Evolutionary conservation across 2,113 vertebrate genomes (phyloP).

Genomic region (Cephalopterus ornatus): DNA sequence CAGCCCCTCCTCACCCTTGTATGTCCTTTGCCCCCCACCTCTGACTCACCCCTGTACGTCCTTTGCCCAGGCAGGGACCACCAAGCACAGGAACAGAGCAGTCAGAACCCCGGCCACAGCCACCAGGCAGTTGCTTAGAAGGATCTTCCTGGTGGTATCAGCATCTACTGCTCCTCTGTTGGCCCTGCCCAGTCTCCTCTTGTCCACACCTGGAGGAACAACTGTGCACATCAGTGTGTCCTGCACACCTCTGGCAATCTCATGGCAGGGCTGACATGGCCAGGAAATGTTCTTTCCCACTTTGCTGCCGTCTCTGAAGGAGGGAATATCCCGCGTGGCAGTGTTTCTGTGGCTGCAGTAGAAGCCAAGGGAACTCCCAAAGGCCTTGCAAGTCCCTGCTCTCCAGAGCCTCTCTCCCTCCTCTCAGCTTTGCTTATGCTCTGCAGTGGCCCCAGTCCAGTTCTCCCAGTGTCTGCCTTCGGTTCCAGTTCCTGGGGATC

Average conservation of each 20-base stretch:
- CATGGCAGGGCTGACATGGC: not conserved
- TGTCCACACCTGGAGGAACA: not conserved
- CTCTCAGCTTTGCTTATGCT: not conserved
- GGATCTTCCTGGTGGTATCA: rapidly evolving
- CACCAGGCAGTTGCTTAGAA: rapidly evolving
- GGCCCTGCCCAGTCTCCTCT: not conserved
- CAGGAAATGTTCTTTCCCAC: not conserved
- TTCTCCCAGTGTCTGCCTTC: not conserved
- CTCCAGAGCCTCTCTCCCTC: not conserved
- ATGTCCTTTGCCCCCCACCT: too few relatives aligned
- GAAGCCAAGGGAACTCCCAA: not conserved
- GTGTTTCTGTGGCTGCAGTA: not conserved
- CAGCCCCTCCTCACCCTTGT: not conserved
- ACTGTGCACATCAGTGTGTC: not conserved
- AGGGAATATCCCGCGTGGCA: not conserved
- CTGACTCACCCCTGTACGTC: not conserved
- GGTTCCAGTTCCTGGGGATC: too few relatives aligned
- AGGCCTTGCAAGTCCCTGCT: too few relatives aligned
- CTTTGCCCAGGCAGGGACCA: not conserved
- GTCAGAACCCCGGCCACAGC: not conserved
- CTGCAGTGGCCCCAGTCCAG: not conserved
- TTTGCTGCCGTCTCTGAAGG: not conserved
- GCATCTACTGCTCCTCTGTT: rapidly evolving
- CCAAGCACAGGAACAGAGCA: not conserved
- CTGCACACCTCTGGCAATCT: not conserved